Base-by-base conservation (phyloP, 1,140 invertebrate genomes). In the Platorchestia sp. region DNA sequence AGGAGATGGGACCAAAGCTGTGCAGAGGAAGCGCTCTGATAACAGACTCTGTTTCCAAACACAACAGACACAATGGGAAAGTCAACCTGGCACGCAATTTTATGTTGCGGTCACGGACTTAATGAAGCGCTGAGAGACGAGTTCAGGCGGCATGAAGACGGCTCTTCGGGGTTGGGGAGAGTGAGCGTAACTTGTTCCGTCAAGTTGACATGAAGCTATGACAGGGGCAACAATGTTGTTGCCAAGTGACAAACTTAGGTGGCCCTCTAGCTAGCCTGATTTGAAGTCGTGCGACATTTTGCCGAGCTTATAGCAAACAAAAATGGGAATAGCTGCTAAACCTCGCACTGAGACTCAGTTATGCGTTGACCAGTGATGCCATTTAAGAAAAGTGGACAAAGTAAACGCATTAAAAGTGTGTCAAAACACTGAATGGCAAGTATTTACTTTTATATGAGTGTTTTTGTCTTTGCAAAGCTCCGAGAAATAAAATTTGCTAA, bases 11-110 rank as follows among this genome's bases (percentile, higher is more conserved):
- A 89, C 41, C 43, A 89, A 89, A 89, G 41, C 87, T 89, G 41
- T 41, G 87, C 87, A 41, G 87, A 27, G 87, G 41, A 89, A 89
- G 87, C 87, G 87, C 41, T 89, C 87, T 42, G 10, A 41, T 44
- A 89, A 89, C 87, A 89, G 43, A 42, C 87, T 41, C 87, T 89
- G 87, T 89, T 89, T 41, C 87, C 43, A 42, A 41, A 89, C 87
- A 89, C 87, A 89, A 89, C 87, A 89, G 59, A 89, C 87, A 89
- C 87, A 89, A 89, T 89, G 87, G 87, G 41, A 89, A 89, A 89
- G 87, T 89, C 87, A 89, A 89, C 87, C 87, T 7, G 14, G 87
- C 27, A 89, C 87, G n/a, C 87, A 89, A 89, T 89, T 89, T 89
- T 89, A 89, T 89, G 87, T 89, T 89, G 87, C 87, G 42, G 87